These are phyloP conservation scores for Syritta pipiens DNA, from an alignment of 2,888 invertebrate genomes.

Conservation along the genomic window DNA sequence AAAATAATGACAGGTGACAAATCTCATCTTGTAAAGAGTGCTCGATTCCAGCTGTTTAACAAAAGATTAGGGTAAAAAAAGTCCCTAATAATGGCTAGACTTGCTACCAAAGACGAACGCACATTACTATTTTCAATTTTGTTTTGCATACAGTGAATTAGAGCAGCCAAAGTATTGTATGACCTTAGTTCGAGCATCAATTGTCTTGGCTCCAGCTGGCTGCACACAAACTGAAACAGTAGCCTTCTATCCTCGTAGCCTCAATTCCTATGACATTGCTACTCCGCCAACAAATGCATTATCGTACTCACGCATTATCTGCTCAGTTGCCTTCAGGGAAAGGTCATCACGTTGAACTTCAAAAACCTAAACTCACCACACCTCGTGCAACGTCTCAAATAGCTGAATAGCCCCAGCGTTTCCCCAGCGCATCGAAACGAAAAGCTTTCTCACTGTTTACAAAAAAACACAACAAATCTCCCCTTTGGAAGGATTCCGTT, in stretches of 20 bases:
- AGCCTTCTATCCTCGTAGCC: background rate
- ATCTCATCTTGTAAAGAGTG: no score
- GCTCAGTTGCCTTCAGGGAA: conserved; percentile 50
- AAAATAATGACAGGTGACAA: no score
- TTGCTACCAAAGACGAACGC: no score
- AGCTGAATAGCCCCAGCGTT: conserved; percentile 39
- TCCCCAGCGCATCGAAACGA: background rate
- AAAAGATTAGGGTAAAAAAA: no score
- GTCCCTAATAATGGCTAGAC: no score
- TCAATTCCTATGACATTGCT: conserved; percentile 45
- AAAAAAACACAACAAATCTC: background rate
- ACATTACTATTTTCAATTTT: no score
- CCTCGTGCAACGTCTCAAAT: conserved; percentile 20
- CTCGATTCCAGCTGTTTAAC: no score
- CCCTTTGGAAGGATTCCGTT: conserved; percentile 52
- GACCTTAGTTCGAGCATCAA: background rate
- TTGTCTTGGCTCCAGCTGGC: background rate
- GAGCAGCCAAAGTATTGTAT: no score
- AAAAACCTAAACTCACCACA: conserved; percentile 46
- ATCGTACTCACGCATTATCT: conserved; percentile 56
- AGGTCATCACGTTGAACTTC: conserved; percentile 61
- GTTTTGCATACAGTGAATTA: no score
- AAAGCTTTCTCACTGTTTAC: conserved; percentile 51
- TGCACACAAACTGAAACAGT: background rate
- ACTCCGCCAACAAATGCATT: conserved; percentile 36